Evolutionary conservation across 2,888 invertebrate genomes (phyloP).

Genomic region (Eristalis pertinax): DNA sequence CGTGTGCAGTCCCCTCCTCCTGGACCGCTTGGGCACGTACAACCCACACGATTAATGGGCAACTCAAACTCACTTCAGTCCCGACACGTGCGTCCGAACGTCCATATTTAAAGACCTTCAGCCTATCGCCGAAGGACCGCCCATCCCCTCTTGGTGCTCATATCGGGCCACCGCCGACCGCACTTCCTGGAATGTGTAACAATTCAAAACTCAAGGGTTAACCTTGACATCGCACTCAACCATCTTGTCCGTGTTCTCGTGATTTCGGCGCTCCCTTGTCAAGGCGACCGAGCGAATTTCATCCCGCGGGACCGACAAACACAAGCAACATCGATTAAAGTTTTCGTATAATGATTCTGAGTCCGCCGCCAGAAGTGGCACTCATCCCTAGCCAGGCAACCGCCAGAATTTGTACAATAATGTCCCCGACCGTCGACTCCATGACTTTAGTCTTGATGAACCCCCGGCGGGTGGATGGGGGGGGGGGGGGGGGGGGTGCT

Average conservation of each 20-base stretch:
- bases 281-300: neutral
- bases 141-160: neutral
- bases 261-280: constrained; percentile 31
- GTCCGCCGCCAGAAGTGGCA: neutral
- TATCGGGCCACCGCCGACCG: constrained; percentile 12
- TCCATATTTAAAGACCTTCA: neutral
- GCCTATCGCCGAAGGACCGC: neutral
- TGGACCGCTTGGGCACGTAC: constrained; percentile 29
- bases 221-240: constrained; percentile 10
- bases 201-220: constrained; percentile 49
- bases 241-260: constrained; percentile 24
- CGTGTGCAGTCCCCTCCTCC: neutral
- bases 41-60: constrained; percentile 55
- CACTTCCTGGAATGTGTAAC: constrained; percentile 22
- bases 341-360: constrained; percentile 59
- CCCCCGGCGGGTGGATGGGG: constrained; percentile 17
- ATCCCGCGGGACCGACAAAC: constrained; percentile 60
- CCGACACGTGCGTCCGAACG: constrained; percentile 50
- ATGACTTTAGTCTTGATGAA: constrained; percentile 64
- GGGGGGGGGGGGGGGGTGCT: too few relatives aligned
- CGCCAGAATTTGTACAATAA: constrained; percentile 55
- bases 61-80: constrained; percentile 47
- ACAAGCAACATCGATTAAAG: constrained; percentile 65
- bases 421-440: constrained; percentile 44
- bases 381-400: neutral